These are phyloP conservation scores for Trematomus loennbergii DNA, from an alignment of 2,113 vertebrate species.

Conservation along the genomic window DNA sequence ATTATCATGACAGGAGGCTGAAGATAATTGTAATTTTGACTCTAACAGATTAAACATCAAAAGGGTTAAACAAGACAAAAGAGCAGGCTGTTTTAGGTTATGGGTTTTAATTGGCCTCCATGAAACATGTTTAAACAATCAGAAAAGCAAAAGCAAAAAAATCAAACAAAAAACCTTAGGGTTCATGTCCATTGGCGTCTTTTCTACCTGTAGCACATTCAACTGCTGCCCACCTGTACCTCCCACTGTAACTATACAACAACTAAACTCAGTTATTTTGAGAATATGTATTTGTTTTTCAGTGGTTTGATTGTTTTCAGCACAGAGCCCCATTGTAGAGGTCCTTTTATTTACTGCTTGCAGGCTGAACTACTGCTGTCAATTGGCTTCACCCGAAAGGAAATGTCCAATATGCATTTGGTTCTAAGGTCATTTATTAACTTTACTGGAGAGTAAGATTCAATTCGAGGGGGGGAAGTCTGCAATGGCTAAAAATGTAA, in stretches of 20 bases:
- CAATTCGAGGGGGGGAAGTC: neutral
- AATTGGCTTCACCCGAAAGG: neutral
- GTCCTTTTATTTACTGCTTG: constrained; percentile 1
- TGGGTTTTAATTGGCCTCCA: constrained; percentile 73
- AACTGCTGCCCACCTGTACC: constrained; percentile 10
- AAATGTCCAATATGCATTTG: neutral
- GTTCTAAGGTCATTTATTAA: neutral
- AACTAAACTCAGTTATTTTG: neutral
- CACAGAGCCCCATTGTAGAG: constrained; percentile 9
- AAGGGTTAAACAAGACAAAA: constrained; percentile 19
- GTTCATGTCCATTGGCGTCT: constrained; percentile 21
- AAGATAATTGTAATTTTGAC: neutral
- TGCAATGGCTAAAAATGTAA: neutral
- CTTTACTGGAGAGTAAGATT: neutral
- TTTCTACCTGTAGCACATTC: constrained; percentile 29
- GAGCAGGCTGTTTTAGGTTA: constrained; percentile 43
- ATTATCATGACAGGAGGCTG: neutral
- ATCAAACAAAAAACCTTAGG: constrained; percentile 11
- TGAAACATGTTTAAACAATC: constrained; percentile 69
- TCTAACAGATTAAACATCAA: neutral
- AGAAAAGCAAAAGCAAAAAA: constrained; percentile 58
- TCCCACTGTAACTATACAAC: constrained; percentile 15
- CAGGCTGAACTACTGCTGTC: constrained; percentile 24
- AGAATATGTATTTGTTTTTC: neutral
- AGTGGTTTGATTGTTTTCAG: constrained; percentile 10